These are phyloP conservation scores for Campoletis sonorensis DNA, from an alignment of 1,140 invertebrate species.

Conservation along the genomic window DNA sequence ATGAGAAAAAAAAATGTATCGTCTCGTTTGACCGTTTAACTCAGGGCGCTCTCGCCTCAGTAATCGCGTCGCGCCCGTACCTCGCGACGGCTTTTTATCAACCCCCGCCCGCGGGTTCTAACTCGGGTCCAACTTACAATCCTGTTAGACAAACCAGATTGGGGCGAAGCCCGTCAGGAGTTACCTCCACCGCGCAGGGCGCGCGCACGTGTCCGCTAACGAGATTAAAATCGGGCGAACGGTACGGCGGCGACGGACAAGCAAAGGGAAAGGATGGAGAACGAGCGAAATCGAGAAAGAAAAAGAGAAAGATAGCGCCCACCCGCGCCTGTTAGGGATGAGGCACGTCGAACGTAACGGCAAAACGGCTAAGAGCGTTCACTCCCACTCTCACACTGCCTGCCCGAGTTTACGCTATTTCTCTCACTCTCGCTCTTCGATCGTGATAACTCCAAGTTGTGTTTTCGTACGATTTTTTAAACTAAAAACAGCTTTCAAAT, in stretches of 20 bases:
- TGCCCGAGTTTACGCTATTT: not conserved
- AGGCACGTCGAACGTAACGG: conserved; percentile 66
- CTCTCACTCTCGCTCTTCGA: conserved; percentile 32
- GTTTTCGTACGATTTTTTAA: not conserved
- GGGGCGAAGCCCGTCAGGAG: conserved; percentile 68
- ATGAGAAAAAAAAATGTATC: not conserved
- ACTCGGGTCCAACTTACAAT: conserved; percentile 61
- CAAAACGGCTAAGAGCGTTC: conserved; percentile 42
- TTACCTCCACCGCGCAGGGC: conserved; percentile 50
- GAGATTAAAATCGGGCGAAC: conserved; percentile 74
- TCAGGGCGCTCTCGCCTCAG: conserved; percentile 57
- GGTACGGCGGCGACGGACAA: conserved; percentile 47
- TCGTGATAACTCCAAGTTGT: not conserved
- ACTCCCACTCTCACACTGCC: conserved; percentile 31
- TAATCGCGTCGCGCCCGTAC: conserved; percentile 64
- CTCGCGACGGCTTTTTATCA: conserved; percentile 71
- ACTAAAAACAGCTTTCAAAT: too few relatives aligned
- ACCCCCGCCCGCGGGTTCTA: conserved; percentile 61
- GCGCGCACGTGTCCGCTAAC: conserved; percentile 76
- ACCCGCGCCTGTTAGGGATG: conserved; percentile 56
- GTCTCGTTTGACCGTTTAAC: conserved; percentile 29
- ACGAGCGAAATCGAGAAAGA: not conserved
- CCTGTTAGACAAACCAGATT: conserved; percentile 79
- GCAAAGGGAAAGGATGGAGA: conserved; percentile 55
- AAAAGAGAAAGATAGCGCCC: conserved; percentile 23